Evolutionary conservation across 2,797 vertebrate genomes (phyloP).

Genomic region (Pipistrellus pygmaeus): DNA sequence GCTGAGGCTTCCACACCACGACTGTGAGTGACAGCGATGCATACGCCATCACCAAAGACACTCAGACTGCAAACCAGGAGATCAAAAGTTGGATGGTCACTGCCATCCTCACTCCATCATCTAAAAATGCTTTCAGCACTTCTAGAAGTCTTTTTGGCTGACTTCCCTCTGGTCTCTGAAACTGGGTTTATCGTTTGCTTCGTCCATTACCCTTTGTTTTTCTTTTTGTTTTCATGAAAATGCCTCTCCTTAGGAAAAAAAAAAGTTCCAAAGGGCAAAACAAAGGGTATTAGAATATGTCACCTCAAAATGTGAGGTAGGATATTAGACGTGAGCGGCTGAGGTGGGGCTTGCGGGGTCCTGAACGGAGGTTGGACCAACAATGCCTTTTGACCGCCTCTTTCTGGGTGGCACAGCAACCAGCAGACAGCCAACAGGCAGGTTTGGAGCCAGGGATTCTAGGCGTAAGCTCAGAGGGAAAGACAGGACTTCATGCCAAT

Average conservation of each 20-base stretch:
- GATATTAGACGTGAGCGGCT: too few relatives aligned
- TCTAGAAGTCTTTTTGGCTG: background rate
- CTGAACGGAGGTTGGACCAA: too few relatives aligned
- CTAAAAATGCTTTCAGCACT: background rate
- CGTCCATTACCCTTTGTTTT: background rate
- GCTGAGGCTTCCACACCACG: background rate
- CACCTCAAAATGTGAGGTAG: background rate
- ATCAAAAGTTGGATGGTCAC: background rate
- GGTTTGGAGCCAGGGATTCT: too few relatives aligned
- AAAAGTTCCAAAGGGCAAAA: background rate
- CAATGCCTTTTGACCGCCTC: too few relatives aligned
- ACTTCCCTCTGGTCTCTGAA: background rate
- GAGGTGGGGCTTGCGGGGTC: too few relatives aligned
- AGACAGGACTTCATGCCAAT: too few relatives aligned
- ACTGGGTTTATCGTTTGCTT: background rate
- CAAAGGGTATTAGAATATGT: background rate
- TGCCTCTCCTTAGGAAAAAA: background rate
- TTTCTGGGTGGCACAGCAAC: too few relatives aligned
- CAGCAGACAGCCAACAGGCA: too few relatives aligned
- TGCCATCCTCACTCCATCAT: background rate
- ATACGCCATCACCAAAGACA: background rate
- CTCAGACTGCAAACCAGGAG: background rate
- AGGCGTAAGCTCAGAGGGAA: too few relatives aligned
- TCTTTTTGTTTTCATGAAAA: constrained; percentile 25
- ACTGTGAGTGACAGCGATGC: constrained; percentile 1